Conservation (phyloP, 2,113 vertebrate species). For the Cynopterus brachyotis region DNA sequence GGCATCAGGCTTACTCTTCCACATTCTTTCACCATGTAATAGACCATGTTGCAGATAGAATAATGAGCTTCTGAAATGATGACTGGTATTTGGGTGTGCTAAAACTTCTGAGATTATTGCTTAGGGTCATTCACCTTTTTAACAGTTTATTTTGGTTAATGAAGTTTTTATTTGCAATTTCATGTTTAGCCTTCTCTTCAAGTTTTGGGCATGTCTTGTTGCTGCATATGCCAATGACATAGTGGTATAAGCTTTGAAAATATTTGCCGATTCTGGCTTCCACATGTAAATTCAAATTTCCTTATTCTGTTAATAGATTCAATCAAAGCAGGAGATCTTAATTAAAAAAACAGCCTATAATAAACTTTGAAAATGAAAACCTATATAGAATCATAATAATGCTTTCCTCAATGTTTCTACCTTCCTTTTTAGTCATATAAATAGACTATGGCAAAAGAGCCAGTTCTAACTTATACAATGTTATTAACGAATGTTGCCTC, state of each 20-base stretch:
- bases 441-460: not conserved
- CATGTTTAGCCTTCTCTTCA: not conserved
- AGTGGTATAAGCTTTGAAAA: not conserved
- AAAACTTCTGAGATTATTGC: not conserved
- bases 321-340: not conserved
- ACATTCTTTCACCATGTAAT: not conserved
- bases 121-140: not conserved
- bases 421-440: slow-evolving; percentile 30
- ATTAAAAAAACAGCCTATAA: not conserved
- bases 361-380: slow-evolving; percentile 36
- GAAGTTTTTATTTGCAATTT: not conserved
- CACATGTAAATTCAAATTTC: not conserved
- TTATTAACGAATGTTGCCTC: too few relatives aligned
- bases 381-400: not conserved
- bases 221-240: not conserved
- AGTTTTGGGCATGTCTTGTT: not conserved
- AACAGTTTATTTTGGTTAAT: not conserved
- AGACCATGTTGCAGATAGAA: not conserved
- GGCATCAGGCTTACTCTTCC: not conserved
- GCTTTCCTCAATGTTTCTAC: not conserved
- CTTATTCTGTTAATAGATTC: not conserved
- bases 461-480: too few relatives aligned
- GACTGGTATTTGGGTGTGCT: not conserved
- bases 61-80: not conserved
- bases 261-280: not conserved